These are phyloP conservation scores for Fregata magnificens DNA, from an alignment of 2,113 vertebrate species.

Conservation along the genomic window DNA sequence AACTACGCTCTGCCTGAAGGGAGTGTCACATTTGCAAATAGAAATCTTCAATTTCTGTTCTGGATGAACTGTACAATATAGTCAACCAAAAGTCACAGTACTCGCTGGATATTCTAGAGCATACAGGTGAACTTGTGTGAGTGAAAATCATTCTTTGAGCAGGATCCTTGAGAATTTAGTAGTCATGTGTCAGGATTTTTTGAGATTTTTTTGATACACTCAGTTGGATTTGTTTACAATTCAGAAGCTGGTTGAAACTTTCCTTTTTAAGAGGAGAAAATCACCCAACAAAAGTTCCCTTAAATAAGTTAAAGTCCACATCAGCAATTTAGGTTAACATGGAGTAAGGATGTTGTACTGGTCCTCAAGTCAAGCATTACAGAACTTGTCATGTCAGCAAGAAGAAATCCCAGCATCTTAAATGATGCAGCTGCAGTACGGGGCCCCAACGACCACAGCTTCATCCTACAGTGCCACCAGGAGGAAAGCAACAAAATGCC, in stretches of 20 bases:
- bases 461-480: slow-evolving; percentile 28
- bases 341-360: background rate
- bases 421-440: background rate
- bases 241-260: background rate
- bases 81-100: background rate
- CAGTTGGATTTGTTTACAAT: background rate
- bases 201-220: background rate
- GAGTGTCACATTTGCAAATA: background rate
- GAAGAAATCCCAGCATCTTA: background rate
- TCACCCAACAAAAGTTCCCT: background rate
- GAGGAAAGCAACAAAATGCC: slow-evolving; percentile 21
- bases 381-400: background rate
- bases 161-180: background rate
- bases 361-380: background rate
- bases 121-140: background rate
- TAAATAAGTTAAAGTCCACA: background rate
- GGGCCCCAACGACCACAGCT: background rate
- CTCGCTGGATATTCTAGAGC: background rate
- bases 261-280: background rate
- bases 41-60: background rate
- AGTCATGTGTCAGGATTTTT: background rate
- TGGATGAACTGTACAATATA: fast-evolving
- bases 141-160: background rate
- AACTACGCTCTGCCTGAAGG: fast-evolving
- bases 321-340: background rate